phyloP scores from a whole-genome alignment of 2,113 vertebrate genomes.

The Motacilla tschutschensis region DNA sequence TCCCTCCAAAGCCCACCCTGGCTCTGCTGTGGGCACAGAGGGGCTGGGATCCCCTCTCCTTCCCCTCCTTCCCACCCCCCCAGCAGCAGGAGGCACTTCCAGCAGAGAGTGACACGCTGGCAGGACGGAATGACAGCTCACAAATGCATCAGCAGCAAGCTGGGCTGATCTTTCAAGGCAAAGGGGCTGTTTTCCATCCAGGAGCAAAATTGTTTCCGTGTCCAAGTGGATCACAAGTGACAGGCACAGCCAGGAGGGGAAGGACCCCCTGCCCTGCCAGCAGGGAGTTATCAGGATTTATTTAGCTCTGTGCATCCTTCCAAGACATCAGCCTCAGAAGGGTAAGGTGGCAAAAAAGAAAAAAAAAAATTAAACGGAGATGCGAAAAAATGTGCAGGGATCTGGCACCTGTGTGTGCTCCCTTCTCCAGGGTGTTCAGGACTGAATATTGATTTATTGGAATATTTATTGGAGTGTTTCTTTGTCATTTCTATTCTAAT shows the following conservation, averaged over 20 bases:
- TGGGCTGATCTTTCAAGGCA: not conserved
- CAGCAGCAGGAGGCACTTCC: not conserved
- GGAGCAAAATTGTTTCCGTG: not conserved
- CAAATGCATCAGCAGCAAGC: not conserved
- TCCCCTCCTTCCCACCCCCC: too few species aligned
- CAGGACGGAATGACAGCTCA: not conserved
- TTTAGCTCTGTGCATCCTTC: not conserved
- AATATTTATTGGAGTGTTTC: rapidly evolving
- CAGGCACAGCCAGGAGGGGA: not conserved
- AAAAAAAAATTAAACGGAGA: not conserved
- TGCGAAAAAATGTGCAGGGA: not conserved
- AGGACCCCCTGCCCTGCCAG: not conserved
- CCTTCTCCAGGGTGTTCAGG: not conserved
- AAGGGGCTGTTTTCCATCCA: not conserved
- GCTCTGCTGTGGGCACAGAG: not conserved
- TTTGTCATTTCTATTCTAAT: rapidly evolving
- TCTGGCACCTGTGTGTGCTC: not conserved
- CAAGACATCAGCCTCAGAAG: too few species aligned
- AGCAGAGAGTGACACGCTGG: not conserved
- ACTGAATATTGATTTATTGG: rapidly evolving
- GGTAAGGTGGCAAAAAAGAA: too few species aligned
- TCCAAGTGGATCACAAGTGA: not conserved
- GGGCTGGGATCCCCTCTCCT: not conserved
- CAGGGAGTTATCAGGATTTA: not conserved
- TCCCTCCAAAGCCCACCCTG: rapidly evolving